phyloP scores from a whole-genome alignment of 2,888 invertebrate species.

The Harpalus rubripes region DNA sequence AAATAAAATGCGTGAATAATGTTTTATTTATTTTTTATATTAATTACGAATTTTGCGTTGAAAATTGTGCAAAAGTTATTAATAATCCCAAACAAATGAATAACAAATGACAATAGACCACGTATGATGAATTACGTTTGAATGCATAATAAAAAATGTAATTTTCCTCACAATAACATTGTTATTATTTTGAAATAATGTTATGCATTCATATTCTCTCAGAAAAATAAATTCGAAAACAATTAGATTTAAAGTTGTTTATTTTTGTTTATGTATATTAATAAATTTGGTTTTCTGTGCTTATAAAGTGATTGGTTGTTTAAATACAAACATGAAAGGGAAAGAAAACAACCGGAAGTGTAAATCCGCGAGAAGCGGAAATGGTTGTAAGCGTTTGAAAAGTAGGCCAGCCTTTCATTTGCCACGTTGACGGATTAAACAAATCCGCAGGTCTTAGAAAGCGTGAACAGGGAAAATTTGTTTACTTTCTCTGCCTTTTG shows the following conservation, averaged over 20 bases:
- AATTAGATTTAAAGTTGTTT: no score
- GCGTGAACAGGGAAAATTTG: slow-evolving; percentile 46
- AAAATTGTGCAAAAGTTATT: background rate
- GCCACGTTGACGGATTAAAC: slow-evolving; percentile 52
- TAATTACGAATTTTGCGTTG: background rate
- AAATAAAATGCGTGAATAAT: background rate
- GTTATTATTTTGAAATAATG: background rate
- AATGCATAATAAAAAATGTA: background rate
- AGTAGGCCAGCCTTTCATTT: slow-evolving; percentile 53
- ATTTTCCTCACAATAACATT: background rate
- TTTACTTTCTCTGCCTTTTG: slow-evolving; percentile 42
- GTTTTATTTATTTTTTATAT: background rate
- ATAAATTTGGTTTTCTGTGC: no score
- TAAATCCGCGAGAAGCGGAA: slow-evolving; percentile 41
- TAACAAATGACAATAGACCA: background rate
- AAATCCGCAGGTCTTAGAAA: slow-evolving; percentile 47
- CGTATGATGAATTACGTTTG: background rate
- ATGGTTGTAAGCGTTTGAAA: slow-evolving; percentile 36
- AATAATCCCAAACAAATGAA: background rate
- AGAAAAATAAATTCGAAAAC: no score
- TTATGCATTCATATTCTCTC: background rate
- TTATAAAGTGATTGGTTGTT: slow-evolving; percentile 26
- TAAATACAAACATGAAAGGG: slow-evolving; percentile 44
- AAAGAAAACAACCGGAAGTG: slow-evolving; percentile 52
- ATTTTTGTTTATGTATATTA: background rate